These are phyloP conservation scores for Mactromeris polynyma DNA, from an alignment of 2,888 invertebrate species.

Conservation along the genomic window DNA sequence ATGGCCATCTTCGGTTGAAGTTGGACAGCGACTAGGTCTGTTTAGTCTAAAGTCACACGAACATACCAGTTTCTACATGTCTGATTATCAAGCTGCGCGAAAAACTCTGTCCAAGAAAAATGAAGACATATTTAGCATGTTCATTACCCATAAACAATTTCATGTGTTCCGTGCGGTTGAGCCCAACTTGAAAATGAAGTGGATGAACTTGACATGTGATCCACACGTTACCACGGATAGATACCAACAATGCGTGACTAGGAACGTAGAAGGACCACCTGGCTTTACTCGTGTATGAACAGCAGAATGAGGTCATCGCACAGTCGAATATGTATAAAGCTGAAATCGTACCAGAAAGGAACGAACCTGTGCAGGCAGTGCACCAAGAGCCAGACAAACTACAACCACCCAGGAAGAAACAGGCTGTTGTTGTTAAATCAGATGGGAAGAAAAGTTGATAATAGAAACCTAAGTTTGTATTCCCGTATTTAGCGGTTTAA, in stretches of 20 bases:
- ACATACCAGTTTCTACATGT: slow-evolving; percentile 93
- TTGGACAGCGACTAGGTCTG: slow-evolving; percentile 89
- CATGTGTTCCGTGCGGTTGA: slow-evolving; percentile 94
- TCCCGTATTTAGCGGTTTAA: too few relatives aligned
- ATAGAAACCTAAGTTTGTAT: too few relatives aligned
- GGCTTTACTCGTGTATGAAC: slow-evolving; percentile 84
- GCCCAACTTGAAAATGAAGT: slow-evolving; percentile 91
- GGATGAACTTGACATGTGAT: slow-evolving; percentile 85
- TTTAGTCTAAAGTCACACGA: slow-evolving; percentile 92
- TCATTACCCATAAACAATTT: slow-evolving; percentile 90
- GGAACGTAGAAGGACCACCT: slow-evolving; percentile 82
- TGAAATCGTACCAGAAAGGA: not conserved
- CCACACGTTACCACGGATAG: slow-evolving; percentile 68
- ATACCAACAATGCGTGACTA: slow-evolving; percentile 80
- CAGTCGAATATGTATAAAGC: slow-evolving; percentile 34
- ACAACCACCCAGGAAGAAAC: slow-evolving; percentile 23
- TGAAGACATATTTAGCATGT: slow-evolving; percentile 90
- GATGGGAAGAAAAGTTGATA: slow-evolving; percentile 3
- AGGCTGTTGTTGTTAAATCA: not conserved
- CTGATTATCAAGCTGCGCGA: slow-evolving; percentile 91
- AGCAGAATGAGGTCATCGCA: slow-evolving; percentile 62
- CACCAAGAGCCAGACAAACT: slow-evolving; percentile 17
- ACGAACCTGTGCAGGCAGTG: not conserved
- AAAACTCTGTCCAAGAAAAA: slow-evolving; percentile 88
- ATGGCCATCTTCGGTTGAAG: slow-evolving; percentile 83